These are phyloP conservation scores for Esperia sulphurella DNA, from an alignment of 2,888 invertebrate species.

Conservation along the genomic window DNA sequence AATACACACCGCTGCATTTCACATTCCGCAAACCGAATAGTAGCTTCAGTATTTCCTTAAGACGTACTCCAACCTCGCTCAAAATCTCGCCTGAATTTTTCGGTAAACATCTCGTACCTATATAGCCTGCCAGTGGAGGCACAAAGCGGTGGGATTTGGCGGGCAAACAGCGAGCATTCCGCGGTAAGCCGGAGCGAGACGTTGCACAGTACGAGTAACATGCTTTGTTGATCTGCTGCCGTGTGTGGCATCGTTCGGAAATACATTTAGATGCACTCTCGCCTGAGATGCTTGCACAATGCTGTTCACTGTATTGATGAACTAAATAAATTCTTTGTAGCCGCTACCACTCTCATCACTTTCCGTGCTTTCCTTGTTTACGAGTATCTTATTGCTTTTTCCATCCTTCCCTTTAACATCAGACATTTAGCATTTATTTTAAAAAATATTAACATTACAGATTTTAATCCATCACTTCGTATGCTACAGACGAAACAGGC, in stretches of 20 bases:
- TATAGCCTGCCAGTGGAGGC: not conserved
- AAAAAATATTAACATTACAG: too few species aligned
- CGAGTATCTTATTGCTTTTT: too few species aligned
- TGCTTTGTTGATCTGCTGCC: constrained; percentile 23
- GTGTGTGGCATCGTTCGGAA: not conserved
- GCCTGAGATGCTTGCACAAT: not conserved
- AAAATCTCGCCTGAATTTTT: constrained; percentile 30
- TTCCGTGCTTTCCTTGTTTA: too few species aligned
- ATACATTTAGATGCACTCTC: not conserved
- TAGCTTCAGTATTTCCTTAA: constrained; percentile 8
- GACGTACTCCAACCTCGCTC: constrained; percentile 4
- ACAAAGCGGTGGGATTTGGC: constrained; percentile 19
- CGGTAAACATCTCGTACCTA: constrained; percentile 28
- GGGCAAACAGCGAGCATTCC: constrained; percentile 27
- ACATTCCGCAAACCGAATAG: constrained; percentile 3
- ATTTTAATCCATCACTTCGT: too few species aligned
- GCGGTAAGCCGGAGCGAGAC: constrained; percentile 23
- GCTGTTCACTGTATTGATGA: not conserved
- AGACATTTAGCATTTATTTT: too few species aligned
- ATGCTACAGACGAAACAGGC: too few species aligned
- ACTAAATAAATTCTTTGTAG: too few species aligned
- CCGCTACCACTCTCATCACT: too few species aligned
- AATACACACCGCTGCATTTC: constrained; percentile 1
- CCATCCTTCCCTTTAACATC: too few species aligned
- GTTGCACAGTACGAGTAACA: constrained; percentile 19